A percentile compares a stretch with the other conserved stretches of the same genome.
Conservation (phyloP, 1,140 invertebrate species). For the Anoplophora glabripennis region DNA sequence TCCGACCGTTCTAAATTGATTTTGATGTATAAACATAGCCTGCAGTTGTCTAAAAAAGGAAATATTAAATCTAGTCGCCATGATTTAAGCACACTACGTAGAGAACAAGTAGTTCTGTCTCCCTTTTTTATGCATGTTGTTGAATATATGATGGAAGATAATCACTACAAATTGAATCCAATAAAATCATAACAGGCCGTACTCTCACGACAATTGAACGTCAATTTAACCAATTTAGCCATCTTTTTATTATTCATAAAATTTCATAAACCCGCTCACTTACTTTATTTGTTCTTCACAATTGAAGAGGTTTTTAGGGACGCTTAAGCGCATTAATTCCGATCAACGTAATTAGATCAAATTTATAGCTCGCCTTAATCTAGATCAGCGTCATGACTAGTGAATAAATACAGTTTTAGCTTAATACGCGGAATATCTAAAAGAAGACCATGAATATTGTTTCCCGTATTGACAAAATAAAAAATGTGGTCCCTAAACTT, state of each 20-base stretch:
- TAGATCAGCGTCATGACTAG: no score
- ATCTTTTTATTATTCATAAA: slow-evolving; percentile 46
- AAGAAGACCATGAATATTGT: no score
- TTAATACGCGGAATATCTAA: no score
- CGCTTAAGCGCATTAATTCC: background rate
- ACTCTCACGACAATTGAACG: slow-evolving; percentile 43
- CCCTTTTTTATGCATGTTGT: slow-evolving; percentile 24
- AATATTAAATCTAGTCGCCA: slow-evolving; percentile 37
- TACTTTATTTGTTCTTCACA: slow-evolving; percentile 13
- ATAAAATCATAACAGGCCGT: slow-evolving; percentile 38
- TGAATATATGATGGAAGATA: slow-evolving; percentile 32
- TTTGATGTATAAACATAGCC: slow-evolving; percentile 19
- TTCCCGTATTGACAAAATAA: no score
- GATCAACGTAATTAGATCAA: no score
- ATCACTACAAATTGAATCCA: slow-evolving; percentile 43
- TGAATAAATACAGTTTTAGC: no score
- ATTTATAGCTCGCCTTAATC: no score
- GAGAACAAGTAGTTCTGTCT: slow-evolving; percentile 22
- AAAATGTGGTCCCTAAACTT: no score
- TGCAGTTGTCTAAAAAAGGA: slow-evolving; percentile 38
- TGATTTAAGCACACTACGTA: slow-evolving; percentile 15
- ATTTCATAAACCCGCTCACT: slow-evolving; percentile 39
- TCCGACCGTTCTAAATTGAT: slow-evolving; percentile 20
- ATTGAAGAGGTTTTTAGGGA: background rate
- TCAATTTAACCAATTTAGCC: slow-evolving; percentile 43